Evolutionary conservation across 2,113 vertebrate species (phyloP).

Genomic region (Collichthys lucidus): DNA sequence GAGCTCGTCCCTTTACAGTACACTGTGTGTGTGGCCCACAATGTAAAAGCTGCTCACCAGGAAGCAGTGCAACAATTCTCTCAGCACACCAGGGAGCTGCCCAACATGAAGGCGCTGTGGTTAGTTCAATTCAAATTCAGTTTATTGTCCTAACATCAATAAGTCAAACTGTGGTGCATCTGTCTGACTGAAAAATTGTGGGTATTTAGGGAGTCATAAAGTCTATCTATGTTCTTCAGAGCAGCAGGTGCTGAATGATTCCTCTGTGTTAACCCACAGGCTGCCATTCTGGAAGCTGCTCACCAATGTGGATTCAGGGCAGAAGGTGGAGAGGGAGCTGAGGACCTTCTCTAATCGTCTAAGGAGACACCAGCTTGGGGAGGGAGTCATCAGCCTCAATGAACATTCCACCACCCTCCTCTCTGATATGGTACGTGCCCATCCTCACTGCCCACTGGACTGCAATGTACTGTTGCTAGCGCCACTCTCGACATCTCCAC

Average conservation of each 20-base stretch:
- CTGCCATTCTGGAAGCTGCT: constrained; percentile 87
- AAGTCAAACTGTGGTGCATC: constrained; percentile 1
- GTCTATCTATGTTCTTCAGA: not conserved
- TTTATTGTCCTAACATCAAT: constrained; percentile 9
- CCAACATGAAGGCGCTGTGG: constrained; percentile 84
- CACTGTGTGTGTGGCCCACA: constrained; percentile 85
- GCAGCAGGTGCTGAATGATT: constrained; percentile 12
- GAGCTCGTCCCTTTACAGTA: constrained; percentile 84
- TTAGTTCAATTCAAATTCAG: constrained; percentile 66
- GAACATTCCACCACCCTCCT: constrained; percentile 89
- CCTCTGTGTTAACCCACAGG: constrained; percentile 70
- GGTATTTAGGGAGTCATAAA: constrained; percentile 6
- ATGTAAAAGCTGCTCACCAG: constrained; percentile 82
- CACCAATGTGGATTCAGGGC: constrained; percentile 78
- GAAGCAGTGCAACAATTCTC: constrained; percentile 75
- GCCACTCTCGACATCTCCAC: not conserved
- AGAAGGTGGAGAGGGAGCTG: constrained; percentile 87
- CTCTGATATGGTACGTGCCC: constrained; percentile 79
- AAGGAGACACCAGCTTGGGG: constrained; percentile 85
- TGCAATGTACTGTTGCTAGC: not conserved
- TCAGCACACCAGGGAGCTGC: constrained; percentile 72
- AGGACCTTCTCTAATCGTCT: constrained; percentile 86
- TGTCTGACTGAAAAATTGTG: not conserved
- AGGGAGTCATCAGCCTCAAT: constrained; percentile 88
- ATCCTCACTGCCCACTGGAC: not conserved